Percentiles rank a stretch among this genome's conserved stretches.
These are phyloP conservation scores for Styela clava DNA, from an alignment of 23 tunicate species.

Conservation along the genomic window DNA sequence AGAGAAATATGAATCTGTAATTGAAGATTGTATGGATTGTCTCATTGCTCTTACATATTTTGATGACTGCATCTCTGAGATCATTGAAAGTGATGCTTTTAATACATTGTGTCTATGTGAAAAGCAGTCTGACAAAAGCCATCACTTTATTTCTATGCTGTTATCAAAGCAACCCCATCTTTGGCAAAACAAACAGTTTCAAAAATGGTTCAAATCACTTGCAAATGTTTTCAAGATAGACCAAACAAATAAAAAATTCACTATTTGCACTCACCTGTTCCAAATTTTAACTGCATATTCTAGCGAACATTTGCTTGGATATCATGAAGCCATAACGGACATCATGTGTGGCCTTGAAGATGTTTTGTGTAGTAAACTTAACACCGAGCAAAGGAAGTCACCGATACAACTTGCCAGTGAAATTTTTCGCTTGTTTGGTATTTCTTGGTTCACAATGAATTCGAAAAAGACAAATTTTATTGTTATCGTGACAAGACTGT, in stretches of 20 bases:
- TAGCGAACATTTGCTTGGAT: background rate
- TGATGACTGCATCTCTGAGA: background rate
- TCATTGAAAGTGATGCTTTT: background rate
- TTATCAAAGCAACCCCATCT: slow-evolving; percentile 4
- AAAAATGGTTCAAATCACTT: slow-evolving; percentile 8
- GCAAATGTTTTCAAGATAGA: slow-evolving; percentile 9
- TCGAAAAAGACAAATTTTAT: slow-evolving; percentile 31
- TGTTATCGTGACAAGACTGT: slow-evolving; percentile 20
- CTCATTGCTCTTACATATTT: slow-evolving; percentile 14
- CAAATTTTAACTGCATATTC: slow-evolving; percentile 14
- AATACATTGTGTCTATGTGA: slow-evolving; percentile 9
- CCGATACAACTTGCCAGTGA: slow-evolving; percentile 28
- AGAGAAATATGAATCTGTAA: background rate
- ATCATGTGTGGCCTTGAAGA: slow-evolving; percentile 22
- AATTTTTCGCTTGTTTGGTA: slow-evolving; percentile 22
- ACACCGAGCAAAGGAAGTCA: slow-evolving; percentile 32
- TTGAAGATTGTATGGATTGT: slow-evolving; percentile 44
- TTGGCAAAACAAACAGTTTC: background rate
- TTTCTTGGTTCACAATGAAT: slow-evolving; percentile 18
- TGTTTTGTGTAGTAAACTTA: slow-evolving; percentile 47
- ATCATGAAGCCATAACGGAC: background rate
- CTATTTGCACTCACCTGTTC: slow-evolving; percentile 12
- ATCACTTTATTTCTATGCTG: slow-evolving; percentile 14
- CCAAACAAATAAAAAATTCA: slow-evolving; percentile 32
- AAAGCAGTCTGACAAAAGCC: background rate